Conservation (phyloP, 23 tunicate genomes). For the Halocynthia roretzi region DNA sequence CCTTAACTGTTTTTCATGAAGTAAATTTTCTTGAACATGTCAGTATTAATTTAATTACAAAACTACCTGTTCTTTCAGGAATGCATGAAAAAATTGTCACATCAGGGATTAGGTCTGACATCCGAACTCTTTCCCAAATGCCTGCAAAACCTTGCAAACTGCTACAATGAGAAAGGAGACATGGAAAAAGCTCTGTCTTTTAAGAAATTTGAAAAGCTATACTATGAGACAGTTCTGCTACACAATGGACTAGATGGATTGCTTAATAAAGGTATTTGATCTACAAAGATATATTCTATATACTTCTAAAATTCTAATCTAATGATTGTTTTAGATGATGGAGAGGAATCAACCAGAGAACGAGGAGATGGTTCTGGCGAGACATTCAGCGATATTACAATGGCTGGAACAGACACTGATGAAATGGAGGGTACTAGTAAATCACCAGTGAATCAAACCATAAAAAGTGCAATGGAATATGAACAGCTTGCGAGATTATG, state of each 20-base stretch:
- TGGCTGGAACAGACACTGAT: background rate
- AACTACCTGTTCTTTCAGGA: background rate
- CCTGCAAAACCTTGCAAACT: constrained; percentile 8
- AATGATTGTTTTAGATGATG: background rate
- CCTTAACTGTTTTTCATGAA: background rate
- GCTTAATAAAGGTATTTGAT: background rate
- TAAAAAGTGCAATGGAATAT: constrained; percentile 23
- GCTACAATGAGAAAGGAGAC: constrained; percentile 19
- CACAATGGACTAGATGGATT: constrained; percentile 23
- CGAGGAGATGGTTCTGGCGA: constrained; percentile 27
- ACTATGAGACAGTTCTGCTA: constrained; percentile 22
- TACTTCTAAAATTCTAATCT: background rate
- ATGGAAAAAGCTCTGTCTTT: constrained; percentile 24
- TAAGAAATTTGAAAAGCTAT: constrained; percentile 21
- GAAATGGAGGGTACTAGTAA: background rate
- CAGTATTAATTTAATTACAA: background rate
- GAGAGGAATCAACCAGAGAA: constrained; percentile 16
- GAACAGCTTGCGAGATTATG: constrained; percentile 21
- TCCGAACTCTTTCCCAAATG: constrained; percentile 27
- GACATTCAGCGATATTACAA: background rate
- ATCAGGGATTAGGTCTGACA: constrained; percentile 23
- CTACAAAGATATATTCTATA: background rate
- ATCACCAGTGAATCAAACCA: background rate
- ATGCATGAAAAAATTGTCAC: constrained; percentile 21
- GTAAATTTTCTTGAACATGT: background rate